Evolutionary conservation across 1,140 invertebrate genomes (phyloP), one percentile per base, ranked within the genome.

Genomic region (Plutomurus gul): DNA sequence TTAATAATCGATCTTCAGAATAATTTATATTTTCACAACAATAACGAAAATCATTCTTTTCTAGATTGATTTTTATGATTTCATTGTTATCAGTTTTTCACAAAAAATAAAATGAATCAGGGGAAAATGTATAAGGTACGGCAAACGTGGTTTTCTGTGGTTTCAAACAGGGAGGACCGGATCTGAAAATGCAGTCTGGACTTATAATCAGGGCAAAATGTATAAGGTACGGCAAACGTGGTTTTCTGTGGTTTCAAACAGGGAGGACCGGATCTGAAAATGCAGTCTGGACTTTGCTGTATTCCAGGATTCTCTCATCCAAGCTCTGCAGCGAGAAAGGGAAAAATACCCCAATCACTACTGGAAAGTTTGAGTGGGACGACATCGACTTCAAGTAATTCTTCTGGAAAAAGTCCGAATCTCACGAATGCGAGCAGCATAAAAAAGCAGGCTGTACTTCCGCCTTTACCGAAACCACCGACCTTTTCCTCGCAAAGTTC

Each of bases 251-350:
- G 87, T 87, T 90, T 90, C 89, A 90, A 93, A 92, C 91, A 92
- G 85, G 92, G 91, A 85, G 77, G 37, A 4, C 27, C 46, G 5
- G 78, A 78, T 76, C 82, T 84, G 82, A 85, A 84, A 84, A 84
- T 82, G 82, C 84, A 80, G 78, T 84, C 83, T 79, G 84, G 83
- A 81, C 90, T 93, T 86, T 94, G 92, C 91, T 94, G 92, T 91
- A 93, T 94, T 92, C 92, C 93, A 89, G 86, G 92, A 91, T 91
- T 93, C 91, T 88, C 91, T 92, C 91, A 93, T 92, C 89, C 92
- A 91, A 89, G 92, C 91, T 88, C 91, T 92, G 85, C 91, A 90
- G 89, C 91, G 89, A 88, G 92, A 92, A 92, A 93, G 90, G 91
- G 92, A 90, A 92, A 92, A 92, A 89, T 93, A 89, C 88, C 92